Evolutionary conservation across 2,888 invertebrate genomes (phyloP), one percentile per base, ranked within the genome.

Genomic region (Plebejus melissa): DNA sequence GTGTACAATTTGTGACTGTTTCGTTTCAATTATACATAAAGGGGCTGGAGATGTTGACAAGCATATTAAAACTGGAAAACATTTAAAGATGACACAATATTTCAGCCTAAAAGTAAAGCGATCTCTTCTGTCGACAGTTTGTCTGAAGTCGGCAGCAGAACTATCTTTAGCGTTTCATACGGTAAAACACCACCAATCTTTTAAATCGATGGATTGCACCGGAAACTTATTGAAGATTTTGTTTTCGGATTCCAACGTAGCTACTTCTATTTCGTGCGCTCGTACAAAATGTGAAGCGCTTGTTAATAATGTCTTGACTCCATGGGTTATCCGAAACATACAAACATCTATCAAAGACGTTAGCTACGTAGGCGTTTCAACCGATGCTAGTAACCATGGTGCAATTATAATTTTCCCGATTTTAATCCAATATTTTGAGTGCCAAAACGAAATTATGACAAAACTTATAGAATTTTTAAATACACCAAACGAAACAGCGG

Each of bases 71-170:
- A 54, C 16, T 54, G 54, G 54, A 54, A 54, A 54, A 54, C 54
- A 54, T 54, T 54, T 54, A 54, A 54, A 54, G 54, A 54, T 54
- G 54, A 54, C 54, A 54, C 54, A 54, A 54, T 54, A 54, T 54
- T 54, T 54, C 54, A 54, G 16, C 16, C 54, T 54, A 54, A 54
- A 54, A 54, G 54, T 54, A 54, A 54, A 54, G 54, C 54, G 54
- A 54, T 54, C 54, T 13, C 54, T 54, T 54, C 54, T n/a, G n/a
- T n/a, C n/a, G n/a, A n/a, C n/a, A n/a, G n/a, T n/a, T n/a, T n/a
- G n/a, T n/a, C n/a, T n/a, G n/a, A n/a, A 54, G 54, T 54, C 54
- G 54, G 16, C 54, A 54, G 54, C 13, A 54, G 54, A 54, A 54
- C 54, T 54, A 54, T 54, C 54, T 54, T 54, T 54, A 54, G 54